phyloP scores from a whole-genome alignment of 2,797 vertebrate genomes.

The Sarcoramphus papa region DNA sequence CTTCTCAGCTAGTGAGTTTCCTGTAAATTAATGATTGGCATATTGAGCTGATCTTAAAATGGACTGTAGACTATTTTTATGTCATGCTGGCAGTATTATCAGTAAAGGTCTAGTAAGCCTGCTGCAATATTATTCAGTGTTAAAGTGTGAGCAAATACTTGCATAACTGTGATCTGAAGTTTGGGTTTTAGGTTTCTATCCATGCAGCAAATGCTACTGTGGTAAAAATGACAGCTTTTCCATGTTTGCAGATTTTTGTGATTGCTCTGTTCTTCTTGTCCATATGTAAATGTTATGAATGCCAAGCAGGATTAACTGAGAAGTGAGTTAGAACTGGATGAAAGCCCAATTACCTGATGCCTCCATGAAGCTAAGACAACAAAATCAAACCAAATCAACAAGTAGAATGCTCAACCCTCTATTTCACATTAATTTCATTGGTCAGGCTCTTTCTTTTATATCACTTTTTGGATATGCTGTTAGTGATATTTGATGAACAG shows the following conservation, averaged over 20 bases:
- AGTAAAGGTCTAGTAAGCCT: slow-evolving; percentile 39
- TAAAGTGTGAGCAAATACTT: slow-evolving; percentile 63
- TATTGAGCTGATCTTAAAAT: slow-evolving; percentile 46
- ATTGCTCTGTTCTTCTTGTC: slow-evolving; percentile 57
- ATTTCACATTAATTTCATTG: neutral
- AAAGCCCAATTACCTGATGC: slow-evolving; percentile 11
- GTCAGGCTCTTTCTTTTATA: neutral
- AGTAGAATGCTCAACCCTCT: neutral
- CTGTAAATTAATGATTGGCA: slow-evolving; percentile 20
- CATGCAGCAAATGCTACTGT: slow-evolving; percentile 42
- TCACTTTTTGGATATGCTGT: neutral
- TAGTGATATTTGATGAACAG: neutral
- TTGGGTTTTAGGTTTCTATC: slow-evolving; percentile 34
- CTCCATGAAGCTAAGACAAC: neutral
- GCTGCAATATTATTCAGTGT: slow-evolving; percentile 52
- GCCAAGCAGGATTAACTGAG: slow-evolving; percentile 9
- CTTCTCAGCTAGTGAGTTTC: neutral
- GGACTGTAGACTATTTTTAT: slow-evolving; percentile 45
- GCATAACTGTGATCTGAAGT: slow-evolving; percentile 53
- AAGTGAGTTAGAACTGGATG: neutral
- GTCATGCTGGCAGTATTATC: slow-evolving; percentile 21
- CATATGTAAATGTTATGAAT: slow-evolving; percentile 47
- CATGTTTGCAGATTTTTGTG: slow-evolving; percentile 47
- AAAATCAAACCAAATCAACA: neutral
- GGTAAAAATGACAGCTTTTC: slow-evolving; percentile 57